phyloP scores from a whole-genome alignment of 2,797 vertebrate genomes.

The Pseudotriccus pelzelni region DNA sequence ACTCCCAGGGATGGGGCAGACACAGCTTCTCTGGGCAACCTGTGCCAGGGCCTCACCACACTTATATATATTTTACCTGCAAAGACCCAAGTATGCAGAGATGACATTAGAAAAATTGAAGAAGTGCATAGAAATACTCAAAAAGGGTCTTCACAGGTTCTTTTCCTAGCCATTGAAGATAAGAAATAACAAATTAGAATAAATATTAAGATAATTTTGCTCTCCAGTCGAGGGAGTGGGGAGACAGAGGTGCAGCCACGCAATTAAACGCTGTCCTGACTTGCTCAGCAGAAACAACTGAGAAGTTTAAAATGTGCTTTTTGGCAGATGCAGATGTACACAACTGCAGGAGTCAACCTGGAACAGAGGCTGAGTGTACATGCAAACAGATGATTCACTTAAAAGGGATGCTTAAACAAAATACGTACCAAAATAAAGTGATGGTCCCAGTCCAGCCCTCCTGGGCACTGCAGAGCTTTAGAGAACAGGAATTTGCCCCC shows the following conservation, averaged over 20 bases:
- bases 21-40: not conserved
- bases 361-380: not conserved
- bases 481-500: not conserved
- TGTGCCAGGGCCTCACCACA: not conserved
- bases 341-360: not conserved
- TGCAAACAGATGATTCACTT: not conserved
- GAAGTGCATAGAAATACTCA: not conserved
- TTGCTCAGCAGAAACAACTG: not conserved
- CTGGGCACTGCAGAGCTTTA: not conserved
- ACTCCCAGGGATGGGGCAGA: not conserved
- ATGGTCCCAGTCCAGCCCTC: not conserved
- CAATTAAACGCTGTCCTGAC: not conserved
- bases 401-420: not conserved
- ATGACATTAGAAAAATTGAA: not conserved
- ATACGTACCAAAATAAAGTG: not conserved
- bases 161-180: not conserved
- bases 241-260: not conserved
- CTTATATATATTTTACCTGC: not conserved
- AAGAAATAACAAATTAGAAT: not conserved
- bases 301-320: not conserved
- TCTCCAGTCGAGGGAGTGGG: not conserved
- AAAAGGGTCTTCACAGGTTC: fast-evolving
- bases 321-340: not conserved
- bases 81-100: not conserved
- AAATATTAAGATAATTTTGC: not conserved